Evolutionary conservation across 2,888 invertebrate species (phyloP).

Genomic region (Pseudococcus longispinus): DNA sequence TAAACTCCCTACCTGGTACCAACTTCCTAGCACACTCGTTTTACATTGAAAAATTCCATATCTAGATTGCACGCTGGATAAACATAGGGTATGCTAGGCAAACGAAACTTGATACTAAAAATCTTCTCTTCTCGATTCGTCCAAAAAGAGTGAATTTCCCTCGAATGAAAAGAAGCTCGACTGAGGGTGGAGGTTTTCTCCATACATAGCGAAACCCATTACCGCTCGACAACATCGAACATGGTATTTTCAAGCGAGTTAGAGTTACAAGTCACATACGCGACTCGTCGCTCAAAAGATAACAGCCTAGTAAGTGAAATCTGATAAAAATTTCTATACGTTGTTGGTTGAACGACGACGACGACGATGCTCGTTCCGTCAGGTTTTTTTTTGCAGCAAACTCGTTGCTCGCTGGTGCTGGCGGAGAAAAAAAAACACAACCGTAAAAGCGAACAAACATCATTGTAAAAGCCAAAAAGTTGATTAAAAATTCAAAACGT

Average conservation of each 20-base stretch:
- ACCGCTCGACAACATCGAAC: slow-evolving; percentile 28
- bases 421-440: not conserved
- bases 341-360: not conserved
- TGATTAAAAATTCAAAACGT: slow-evolving; percentile 40
- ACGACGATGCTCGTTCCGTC: not conserved
- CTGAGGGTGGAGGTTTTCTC: not conserved
- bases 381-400: not conserved
- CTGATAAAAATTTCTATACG: slow-evolving; percentile 41
- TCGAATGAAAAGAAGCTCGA: slow-evolving; percentile 1
- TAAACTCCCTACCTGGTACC: too few relatives aligned
- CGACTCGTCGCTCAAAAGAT: not conserved
- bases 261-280: slow-evolving; percentile 30
- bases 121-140: not conserved
- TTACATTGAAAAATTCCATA: not conserved
- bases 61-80: not conserved
- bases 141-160: slow-evolving; percentile 9
- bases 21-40: not conserved
- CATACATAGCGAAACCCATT: not conserved
- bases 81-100: not conserved
- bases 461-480: slow-evolving; percentile 31
- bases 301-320: slow-evolving; percentile 24
- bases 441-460: not conserved
- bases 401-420: not conserved
- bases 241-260: slow-evolving; percentile 15
- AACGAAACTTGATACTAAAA: not conserved